phyloP scores from a whole-genome alignment of 2,113 vertebrate species.

The Silurus asotus region DNA sequence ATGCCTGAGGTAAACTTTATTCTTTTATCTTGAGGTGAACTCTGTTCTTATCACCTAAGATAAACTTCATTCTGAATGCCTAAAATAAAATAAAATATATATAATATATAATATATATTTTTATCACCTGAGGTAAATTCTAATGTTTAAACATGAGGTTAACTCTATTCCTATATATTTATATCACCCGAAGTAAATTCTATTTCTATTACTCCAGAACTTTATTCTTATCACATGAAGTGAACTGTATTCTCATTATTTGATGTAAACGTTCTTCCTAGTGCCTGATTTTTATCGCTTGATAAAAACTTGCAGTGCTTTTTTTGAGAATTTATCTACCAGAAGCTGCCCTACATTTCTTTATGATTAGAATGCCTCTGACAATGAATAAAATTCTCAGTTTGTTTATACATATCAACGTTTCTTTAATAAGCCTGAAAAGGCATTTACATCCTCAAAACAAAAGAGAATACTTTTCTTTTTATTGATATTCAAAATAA shows the following conservation, averaged over 20 bases:
- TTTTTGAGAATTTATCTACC: no score
- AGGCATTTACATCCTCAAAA: not conserved
- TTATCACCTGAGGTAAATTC: not conserved
- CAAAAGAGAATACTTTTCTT: not conserved
- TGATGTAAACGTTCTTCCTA: not conserved
- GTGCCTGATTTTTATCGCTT: no score
- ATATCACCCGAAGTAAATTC: not conserved
- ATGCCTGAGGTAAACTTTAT: not conserved
- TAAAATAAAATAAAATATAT: no score
- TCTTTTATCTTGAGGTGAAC: not conserved
- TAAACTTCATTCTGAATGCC: not conserved
- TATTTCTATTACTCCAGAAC: not conserved
- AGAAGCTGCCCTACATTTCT: no score
- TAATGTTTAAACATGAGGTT: not conserved
- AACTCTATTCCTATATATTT: not conserved
- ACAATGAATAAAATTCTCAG: not conserved
- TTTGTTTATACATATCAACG: not conserved
- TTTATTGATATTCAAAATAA: not conserved
- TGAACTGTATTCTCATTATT: not conserved
- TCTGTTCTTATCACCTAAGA: not conserved
- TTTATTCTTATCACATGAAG: not conserved
- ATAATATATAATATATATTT: no score
- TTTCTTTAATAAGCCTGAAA: not conserved
- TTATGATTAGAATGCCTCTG: no score
- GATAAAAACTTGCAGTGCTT: no score